Evolutionary conservation across 2,113 vertebrate genomes (phyloP).

Genomic region (Sardina pilchardus): DNA sequence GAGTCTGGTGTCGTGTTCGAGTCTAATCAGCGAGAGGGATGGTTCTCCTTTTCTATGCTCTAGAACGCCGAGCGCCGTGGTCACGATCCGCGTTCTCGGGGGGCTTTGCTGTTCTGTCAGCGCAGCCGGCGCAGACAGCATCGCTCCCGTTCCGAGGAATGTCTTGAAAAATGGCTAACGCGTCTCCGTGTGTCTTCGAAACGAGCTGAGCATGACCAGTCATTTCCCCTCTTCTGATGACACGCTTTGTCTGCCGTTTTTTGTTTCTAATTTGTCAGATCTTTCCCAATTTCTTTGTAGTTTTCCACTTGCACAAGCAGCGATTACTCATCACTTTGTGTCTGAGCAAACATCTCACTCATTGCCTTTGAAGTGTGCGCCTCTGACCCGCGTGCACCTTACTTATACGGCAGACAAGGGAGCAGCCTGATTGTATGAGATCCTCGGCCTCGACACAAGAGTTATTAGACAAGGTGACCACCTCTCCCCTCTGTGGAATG

Average conservation of each 20-base stretch:
- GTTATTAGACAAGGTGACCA: too few relatives aligned
- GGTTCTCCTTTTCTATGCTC: not conserved
- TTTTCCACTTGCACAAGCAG: slow-evolving; percentile 1
- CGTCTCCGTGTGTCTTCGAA: slow-evolving; percentile 49
- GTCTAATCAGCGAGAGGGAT: slow-evolving; percentile 1
- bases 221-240: slow-evolving; percentile 37
- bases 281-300: not conserved
- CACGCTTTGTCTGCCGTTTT: not conserved
- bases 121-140: slow-evolving; percentile 51
- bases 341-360: not conserved
- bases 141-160: slow-evolving; percentile 55
- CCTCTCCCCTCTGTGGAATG: slow-evolving; percentile 38
- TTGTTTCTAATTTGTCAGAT: slow-evolving; percentile 7
- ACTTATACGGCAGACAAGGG: not conserved
- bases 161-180: slow-evolving; percentile 41
- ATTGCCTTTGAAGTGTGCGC: slow-evolving; percentile 5
- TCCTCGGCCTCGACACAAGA: too few relatives aligned
- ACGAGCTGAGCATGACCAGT: slow-evolving; percentile 45
- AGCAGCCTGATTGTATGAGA: slow-evolving; percentile 25
- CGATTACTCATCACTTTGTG: slow-evolving; percentile 14
- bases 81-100: slow-evolving; percentile 59
- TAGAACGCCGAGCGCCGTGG: slow-evolving; percentile 24
- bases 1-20: slow-evolving; percentile 22
- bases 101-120: slow-evolving; percentile 47
- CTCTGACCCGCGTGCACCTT: not conserved